phyloP scores from a whole-genome alignment of 2,113 vertebrate species.

The Chaetorhynchus papuensis region DNA sequence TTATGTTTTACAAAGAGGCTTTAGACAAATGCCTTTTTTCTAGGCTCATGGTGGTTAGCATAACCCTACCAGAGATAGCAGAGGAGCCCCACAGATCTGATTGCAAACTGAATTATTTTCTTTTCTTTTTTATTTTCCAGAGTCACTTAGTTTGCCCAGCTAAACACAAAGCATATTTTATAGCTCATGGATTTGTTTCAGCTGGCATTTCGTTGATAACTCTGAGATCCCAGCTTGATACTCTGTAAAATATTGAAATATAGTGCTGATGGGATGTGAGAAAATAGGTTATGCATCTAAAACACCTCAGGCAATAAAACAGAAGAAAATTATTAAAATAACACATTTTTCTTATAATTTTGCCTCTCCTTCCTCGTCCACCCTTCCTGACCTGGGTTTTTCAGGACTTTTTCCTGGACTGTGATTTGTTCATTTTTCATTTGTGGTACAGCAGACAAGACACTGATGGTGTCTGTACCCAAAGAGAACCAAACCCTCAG shows the following conservation, averaged over 20 bases:
- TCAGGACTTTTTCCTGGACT: neutral
- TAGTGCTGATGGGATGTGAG: neutral
- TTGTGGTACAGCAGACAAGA: neutral
- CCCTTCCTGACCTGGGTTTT: neutral
- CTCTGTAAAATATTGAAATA: slow-evolving; percentile 4
- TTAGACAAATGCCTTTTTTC: neutral
- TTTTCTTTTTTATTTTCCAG: neutral
- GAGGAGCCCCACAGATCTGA: neutral
- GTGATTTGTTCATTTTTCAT: neutral
- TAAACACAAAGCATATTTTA: neutral
- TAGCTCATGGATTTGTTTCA: neutral
- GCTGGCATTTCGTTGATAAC: neutral
- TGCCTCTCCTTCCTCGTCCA: neutral
- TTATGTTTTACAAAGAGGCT: neutral
- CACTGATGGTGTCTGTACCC: neutral
- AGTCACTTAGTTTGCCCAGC: neutral
- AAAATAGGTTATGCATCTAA: neutral
- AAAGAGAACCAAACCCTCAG: neutral
- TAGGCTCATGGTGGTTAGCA: neutral
- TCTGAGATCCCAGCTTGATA: neutral
- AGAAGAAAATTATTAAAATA: neutral
- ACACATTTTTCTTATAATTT: neutral
- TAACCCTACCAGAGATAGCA: neutral
- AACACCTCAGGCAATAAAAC: neutral
- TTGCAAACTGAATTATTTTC: neutral